Conservation (phyloP, 92 coral and sea anemone species). For the Porites rus region DNA sequence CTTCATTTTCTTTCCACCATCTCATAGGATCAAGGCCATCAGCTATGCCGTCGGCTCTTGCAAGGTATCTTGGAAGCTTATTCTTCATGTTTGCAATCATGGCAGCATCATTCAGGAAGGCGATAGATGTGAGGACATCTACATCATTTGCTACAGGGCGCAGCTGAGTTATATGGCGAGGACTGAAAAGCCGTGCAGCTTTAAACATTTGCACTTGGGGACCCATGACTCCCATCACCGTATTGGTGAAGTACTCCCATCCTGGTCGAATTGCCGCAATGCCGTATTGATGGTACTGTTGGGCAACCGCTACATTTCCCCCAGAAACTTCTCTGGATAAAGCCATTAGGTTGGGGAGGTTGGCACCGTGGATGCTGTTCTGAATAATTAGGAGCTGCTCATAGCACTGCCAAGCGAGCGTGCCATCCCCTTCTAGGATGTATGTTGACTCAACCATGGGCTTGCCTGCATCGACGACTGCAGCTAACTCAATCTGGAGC, state of each 20-base stretch:
- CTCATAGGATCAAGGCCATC: too few relatives aligned
- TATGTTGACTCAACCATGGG: conserved; percentile 64
- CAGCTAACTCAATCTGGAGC: conserved; percentile 59
- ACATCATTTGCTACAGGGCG: conserved; percentile 60
- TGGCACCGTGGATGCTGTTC: conserved; percentile 45
- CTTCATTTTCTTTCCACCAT: too few relatives aligned
- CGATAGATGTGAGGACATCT: conserved; percentile 43
- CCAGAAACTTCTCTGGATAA: conserved; percentile 26
- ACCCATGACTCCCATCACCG: conserved; percentile 47
- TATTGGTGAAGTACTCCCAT: conserved; percentile 55
- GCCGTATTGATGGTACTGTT: conserved; percentile 51
- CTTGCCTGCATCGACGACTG: conserved; percentile 57
- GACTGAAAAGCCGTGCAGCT: conserved; percentile 62
- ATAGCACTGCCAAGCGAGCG: conserved; percentile 56
- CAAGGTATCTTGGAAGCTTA: conserved; percentile 40
- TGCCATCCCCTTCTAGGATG: conserved; percentile 65
- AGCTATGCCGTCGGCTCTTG: too few relatives aligned
- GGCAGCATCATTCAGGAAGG: conserved; percentile 55
- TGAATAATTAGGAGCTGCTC: conserved; percentile 36
- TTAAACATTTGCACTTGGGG: conserved; percentile 58
- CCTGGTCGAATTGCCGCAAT: conserved; percentile 50
- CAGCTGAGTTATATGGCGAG: conserved; percentile 58
- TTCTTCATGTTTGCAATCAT: conserved; percentile 55
- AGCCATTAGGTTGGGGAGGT: conserved; percentile 35
- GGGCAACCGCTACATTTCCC: conserved; percentile 41